Evolutionary conservation across 2,797 vertebrate species (phyloP), one percentile per base, ranked within the genome.

Genomic region (Danio aesculapii): DNA sequence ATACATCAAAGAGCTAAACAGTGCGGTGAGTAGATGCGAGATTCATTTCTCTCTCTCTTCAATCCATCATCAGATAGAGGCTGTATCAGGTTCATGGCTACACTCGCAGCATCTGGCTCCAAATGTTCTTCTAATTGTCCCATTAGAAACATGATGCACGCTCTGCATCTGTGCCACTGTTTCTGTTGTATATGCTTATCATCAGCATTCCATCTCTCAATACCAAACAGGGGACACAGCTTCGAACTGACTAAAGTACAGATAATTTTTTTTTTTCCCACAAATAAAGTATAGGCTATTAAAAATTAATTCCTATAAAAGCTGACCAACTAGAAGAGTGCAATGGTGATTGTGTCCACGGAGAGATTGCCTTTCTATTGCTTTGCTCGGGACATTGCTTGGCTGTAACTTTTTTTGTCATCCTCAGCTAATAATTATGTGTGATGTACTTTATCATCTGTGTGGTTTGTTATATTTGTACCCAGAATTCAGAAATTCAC

Each of bases 101-200:
- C 59, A 52, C 72, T 84, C 68, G 50, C 50, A 58, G 79, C 85
- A 84, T 86, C 80, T 84, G 80, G 68, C 83, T 83, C 69, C 77
- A 70, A 67, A 66, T 83, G 74, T 75, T 66, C 77, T 58, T 84
- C 68, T 82, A 84, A 84, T 84, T 84, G 69, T 81, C 77, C 79
- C 57, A 77, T 84, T 84, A 84, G 84, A 84, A 86, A 86, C 67
- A 67, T 57, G 63, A 77, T 64, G 62, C 85, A 82, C 47, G 53
- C 69, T 83, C 74, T 71, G 77, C 85, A 81, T 83, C 77, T 83
- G 83, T 39, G 52, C 77, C 63, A 59, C 68, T 74, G 63, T 71
- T 74, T 70, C 73, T 58, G 16, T 43, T 49, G 57, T 70, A 71
- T 81, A 61, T 84, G 82, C 52, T 75, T 59, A 75, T 62, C 77